These are phyloP conservation scores for Hydractinia echinata DNA, from an alignment of 30 jellyfish, hydroid and myxozoan genomes.

Conservation along the genomic window DNA sequence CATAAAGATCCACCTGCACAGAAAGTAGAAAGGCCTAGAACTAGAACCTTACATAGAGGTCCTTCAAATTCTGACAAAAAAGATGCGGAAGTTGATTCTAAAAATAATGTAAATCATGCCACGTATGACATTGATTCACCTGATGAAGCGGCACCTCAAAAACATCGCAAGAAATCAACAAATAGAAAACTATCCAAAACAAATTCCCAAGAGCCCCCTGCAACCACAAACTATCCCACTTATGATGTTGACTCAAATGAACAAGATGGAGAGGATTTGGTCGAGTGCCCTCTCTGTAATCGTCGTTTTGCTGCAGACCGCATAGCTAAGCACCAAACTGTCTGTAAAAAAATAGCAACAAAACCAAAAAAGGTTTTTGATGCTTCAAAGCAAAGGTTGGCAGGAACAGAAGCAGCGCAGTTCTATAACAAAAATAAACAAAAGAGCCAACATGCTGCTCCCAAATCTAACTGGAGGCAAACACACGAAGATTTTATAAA, in stretches of 20 bases:
- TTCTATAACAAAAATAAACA: constrained; percentile 17
- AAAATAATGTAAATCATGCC: neutral
- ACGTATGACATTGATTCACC: constrained; percentile 14
- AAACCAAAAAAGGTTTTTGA: constrained; percentile 71
- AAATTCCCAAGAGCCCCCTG: neutral
- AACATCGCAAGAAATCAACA: neutral
- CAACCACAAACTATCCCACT: constrained; percentile 8
- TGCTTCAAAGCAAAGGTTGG: constrained; percentile 67
- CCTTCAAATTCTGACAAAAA: neutral
- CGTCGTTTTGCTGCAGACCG: constrained; percentile 79
- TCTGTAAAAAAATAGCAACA: constrained; percentile 47
- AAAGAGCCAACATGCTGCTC: neutral
- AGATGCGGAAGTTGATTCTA: neutral
- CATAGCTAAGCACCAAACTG: constrained; percentile 52
- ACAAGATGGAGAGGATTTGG: constrained; percentile 1
- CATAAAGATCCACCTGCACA: neutral
- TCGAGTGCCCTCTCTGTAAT: constrained; percentile 65
- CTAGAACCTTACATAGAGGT: constrained; percentile 17
- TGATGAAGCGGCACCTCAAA: constrained; percentile 9
- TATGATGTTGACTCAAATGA: constrained; percentile 24
- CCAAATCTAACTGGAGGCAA: constrained; percentile 81
- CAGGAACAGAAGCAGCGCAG: constrained; percentile 80
- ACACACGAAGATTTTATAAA: constrained; percentile 69
- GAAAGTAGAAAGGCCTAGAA: constrained; percentile 5
- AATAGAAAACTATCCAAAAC: neutral